Percentiles rank a stretch among this genome's conserved stretches.
phyloP scores from a whole-genome alignment of 2,113 vertebrate genomes.

The Pelusios castaneus region DNA sequence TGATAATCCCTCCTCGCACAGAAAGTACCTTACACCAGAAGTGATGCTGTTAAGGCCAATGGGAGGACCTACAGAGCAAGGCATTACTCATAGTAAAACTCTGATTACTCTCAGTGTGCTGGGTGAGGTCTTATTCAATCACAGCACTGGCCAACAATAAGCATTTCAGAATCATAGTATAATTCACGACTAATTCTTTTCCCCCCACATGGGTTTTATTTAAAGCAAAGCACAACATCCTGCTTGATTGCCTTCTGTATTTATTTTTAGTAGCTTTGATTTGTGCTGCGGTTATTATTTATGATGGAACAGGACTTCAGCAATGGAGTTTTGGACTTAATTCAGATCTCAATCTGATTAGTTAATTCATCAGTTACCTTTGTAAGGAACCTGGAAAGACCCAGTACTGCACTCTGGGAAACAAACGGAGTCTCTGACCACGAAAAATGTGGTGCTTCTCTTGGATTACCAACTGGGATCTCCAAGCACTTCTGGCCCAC shows the following conservation, averaged over 20 bases:
- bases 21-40: neutral
- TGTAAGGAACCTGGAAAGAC: neutral
- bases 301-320: conserved; percentile 11
- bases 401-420: neutral
- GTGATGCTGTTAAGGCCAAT: neutral
- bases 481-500: conserved; percentile 44
- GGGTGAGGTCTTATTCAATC: neutral
- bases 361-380: conserved; percentile 45
- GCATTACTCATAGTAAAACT: neutral
- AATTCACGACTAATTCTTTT: neutral
- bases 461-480: conserved; percentile 48
- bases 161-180: neutral
- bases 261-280: conserved; percentile 18
- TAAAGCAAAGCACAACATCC: neutral
- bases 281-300: neutral
- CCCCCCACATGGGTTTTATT: neutral
- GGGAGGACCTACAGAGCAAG: neutral
- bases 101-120: neutral
- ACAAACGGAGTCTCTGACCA: conserved; percentile 30
- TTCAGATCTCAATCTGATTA: conserved; percentile 56
- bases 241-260: neutral
- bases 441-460: conserved; percentile 54
- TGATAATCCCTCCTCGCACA: neutral
- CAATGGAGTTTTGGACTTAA: neutral
- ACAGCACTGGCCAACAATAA: neutral